phyloP scores from a whole-genome alignment of 2,888 invertebrate genomes.

The Odontomyia ornata region DNA sequence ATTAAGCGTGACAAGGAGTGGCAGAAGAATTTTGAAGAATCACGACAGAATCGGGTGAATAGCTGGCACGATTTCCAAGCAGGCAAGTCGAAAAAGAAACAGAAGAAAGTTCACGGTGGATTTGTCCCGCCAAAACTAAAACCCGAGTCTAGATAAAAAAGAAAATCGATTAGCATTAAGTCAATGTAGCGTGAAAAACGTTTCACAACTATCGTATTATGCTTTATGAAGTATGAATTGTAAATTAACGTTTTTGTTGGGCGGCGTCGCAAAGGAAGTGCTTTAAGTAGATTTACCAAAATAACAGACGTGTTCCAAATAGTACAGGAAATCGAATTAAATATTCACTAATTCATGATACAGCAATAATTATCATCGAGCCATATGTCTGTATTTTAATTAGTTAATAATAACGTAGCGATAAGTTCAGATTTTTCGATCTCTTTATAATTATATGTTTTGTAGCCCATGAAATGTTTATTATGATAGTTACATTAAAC shows the following conservation, averaged over 20 bases:
- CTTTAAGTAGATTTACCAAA: not conserved
- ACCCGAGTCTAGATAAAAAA: slow-evolving; percentile 82
- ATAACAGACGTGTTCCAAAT: not conserved
- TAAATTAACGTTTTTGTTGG: not conserved
- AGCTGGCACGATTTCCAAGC: slow-evolving; percentile 94
- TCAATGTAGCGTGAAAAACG: not conserved
- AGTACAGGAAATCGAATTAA: not conserved
- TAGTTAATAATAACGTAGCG: no score
- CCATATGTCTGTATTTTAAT: no score
- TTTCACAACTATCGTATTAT: slow-evolving; percentile 11
- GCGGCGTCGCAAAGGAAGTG: not conserved
- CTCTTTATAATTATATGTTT: no score
- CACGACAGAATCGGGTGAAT: slow-evolving; percentile 88
- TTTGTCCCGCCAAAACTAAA: slow-evolving; percentile 94
- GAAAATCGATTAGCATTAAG: not conserved
- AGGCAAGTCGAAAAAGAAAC: slow-evolving; percentile 73
- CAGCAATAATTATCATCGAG: no score
- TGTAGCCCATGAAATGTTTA: no score
- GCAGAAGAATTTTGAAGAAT: slow-evolving; percentile 99
- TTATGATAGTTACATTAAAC: no score
- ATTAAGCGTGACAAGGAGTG: slow-evolving; percentile 92
- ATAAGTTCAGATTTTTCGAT: no score
- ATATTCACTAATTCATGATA: no score
- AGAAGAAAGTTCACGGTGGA: slow-evolving; percentile 77
- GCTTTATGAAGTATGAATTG: slow-evolving; percentile 8